Evolutionary conservation across 2,888 invertebrate genomes (phyloP), one percentile per base, ranked within the genome.

Genomic region (Philhelius pedissequus): DNA sequence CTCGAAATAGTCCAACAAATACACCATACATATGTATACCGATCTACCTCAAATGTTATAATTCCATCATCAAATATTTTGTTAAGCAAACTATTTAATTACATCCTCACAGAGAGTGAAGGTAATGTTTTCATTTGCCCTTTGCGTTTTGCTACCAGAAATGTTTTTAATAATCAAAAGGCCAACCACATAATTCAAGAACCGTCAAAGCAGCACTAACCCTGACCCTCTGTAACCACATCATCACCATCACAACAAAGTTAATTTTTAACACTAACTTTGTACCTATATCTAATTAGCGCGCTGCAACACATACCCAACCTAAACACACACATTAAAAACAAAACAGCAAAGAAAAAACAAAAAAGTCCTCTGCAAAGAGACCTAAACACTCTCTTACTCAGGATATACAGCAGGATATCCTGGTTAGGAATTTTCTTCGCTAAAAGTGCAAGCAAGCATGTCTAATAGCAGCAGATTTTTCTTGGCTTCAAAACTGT

Each of bases 221-320:
- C 82, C 78, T 83, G 78, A 78, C 78, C 78, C 52, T 60, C 30
- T 9, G 4, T 27, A 60, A 76, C 77, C 52, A 66, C 54, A 40
- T 54, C 56, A 48, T 52, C 66, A 48, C 20, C 4, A 18, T 13
- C 30, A 62, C 43, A 18, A 62, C 43, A 43, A 62, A 62, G 62
- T 62, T 43, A 62, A 54, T 48, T 50, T 11, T n/a, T 76, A 70
- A 62, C 75, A 54, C 60, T 68, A 43, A 18, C 62, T 48, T 54
- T n/a, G n/a, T n/a, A n/a, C n/a, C n/a, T n/a, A 6, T 56, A 73
- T 81, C 69, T 75, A 81, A 78, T 78, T 73, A 78, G 73, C 78
- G 73, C 78, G 64, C 54, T 30, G 20, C 40, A 43, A n/a, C 48
- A 30, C 58, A 50, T 13, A 22, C 22, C n/a, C 7, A 50, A 27